Base-by-base conservation (phyloP, 2,113 vertebrate species). In the Nicator chloris region DNA sequence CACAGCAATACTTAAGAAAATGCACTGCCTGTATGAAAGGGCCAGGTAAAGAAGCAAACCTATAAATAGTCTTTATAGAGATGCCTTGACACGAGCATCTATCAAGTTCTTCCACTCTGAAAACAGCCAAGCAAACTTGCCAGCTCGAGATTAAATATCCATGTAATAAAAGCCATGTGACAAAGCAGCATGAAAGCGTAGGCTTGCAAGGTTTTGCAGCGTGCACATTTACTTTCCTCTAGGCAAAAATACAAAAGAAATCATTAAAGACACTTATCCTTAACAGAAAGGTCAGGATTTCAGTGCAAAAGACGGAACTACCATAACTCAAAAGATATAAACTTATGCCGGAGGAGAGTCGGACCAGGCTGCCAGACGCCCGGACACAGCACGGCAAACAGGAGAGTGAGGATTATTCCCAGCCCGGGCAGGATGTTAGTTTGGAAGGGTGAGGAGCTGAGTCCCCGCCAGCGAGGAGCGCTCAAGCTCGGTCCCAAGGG, bases 331-430 rank as follows among this genome's bases (percentile, higher is more conserved):
- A 28, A 35, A 11, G 20, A n/a, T 2, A n/a, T 0, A 20, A 84
- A 60, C 56, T 53, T 3, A 10, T 5, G 33, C 51, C n/a, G 28
- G 28, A 44, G 63, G 6, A 61, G 15, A 39, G 37, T 7, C 0
- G 4, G 42, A 23, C 15, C 2, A 6, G 9, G 5, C 2, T 7
- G 39, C 47, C 2, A 9, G 24, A 7, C 13, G 16, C 26, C 51
- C 26, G 6, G 35, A 0, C 26, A 14, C 30, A 17, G 30, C 57
- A 10, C 0, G 50, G 1, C 3, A 6, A 45, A 10, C 39, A 5
- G 33, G 60, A 1, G 12, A 37, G 3, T 0, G 9, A 12, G 28
- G 63, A 5, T 7, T 1, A 6, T 0, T 10, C 17, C 45, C 37
- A 8, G 1, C 21, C 1, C 1, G 21, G 57, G 70, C 61, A 33